Evolutionary conservation across 2,113 vertebrate genomes (phyloP).

Genomic region (Castor canadensis): DNA sequence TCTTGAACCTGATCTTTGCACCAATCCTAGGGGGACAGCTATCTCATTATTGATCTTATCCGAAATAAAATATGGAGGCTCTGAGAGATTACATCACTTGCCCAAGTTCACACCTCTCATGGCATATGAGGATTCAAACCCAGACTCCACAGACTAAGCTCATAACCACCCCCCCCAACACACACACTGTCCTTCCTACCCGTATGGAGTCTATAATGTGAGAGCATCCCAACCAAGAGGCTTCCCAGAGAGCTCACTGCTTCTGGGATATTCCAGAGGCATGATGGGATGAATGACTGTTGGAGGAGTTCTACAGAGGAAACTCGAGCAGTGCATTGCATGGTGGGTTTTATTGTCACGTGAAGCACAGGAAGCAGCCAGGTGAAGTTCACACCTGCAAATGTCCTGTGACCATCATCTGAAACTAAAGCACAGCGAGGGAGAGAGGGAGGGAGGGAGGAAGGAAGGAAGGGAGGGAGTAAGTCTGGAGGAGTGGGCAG

Average conservation of each 20-base stretch:
- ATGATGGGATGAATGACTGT: background rate
- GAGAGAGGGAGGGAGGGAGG: too few relatives aligned
- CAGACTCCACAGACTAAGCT: background rate
- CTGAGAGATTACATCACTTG: background rate
- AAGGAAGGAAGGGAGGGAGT: accelerated
- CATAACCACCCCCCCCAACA: too few relatives aligned
- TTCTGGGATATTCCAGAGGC: background rate
- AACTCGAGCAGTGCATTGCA: accelerated
- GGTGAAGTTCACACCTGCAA: background rate
- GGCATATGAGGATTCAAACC: background rate
- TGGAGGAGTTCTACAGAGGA: background rate
- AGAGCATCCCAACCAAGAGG: background rate
- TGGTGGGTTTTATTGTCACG: background rate
- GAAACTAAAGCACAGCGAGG: accelerated
- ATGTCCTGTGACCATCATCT: background rate
- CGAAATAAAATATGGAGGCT: background rate
- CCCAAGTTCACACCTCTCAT: background rate
- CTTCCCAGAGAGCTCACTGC: background rate
- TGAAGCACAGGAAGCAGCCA: background rate
- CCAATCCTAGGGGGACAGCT: accelerated
- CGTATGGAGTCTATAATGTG: too few relatives aligned
- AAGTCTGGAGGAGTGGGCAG: background rate
- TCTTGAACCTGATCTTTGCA: too few relatives aligned
- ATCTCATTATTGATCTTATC: background rate
- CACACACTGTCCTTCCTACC: background rate